Percentiles rank a stretch among this genome's conserved stretches.
These are phyloP conservation scores for Microplitis deprimator DNA, from an alignment of 2,888 invertebrate genomes.

Conservation along the genomic window DNA sequence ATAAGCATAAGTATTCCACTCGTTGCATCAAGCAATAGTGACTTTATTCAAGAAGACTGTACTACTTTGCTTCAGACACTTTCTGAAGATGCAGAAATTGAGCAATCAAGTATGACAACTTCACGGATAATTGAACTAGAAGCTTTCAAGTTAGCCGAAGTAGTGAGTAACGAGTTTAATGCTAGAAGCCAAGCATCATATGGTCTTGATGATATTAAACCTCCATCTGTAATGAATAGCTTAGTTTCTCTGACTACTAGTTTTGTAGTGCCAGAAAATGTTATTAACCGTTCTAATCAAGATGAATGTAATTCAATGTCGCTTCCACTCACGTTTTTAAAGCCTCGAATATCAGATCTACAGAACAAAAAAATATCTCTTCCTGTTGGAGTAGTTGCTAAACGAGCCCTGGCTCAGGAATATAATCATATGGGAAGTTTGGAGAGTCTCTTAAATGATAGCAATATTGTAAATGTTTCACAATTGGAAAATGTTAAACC, in stretches of 20 bases:
- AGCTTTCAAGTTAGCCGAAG: conserved; percentile 79
- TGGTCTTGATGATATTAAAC: conserved; percentile 83
- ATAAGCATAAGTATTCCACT: conserved; percentile 84
- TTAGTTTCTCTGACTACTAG: conserved; percentile 75
- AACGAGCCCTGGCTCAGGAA: conserved; percentile 79
- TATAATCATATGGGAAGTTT: conserved; percentile 74
- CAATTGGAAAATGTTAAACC: conserved; percentile 88
- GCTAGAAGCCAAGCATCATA: conserved; percentile 67
- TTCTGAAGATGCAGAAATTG: conserved; percentile 59
- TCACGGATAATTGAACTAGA: conserved; percentile 83
- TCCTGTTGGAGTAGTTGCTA: conserved; percentile 80
- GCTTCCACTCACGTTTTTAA: conserved; percentile 55
- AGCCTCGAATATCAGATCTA: conserved; percentile 43
- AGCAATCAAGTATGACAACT: conserved; percentile 76
- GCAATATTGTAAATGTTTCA: conserved; percentile 74
- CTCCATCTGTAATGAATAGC: conserved; percentile 85
- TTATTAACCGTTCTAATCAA: conserved; percentile 51
- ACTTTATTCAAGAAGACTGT: conserved; percentile 70
- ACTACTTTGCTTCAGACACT: conserved; percentile 19
- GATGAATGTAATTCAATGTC: conserved; percentile 57
- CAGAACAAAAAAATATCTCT: conserved; percentile 78
- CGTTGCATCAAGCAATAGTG: conserved; percentile 79
- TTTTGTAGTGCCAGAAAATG: conserved; percentile 60
- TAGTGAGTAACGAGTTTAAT: conserved; percentile 71
- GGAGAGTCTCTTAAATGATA: conserved; percentile 76